Evolutionary conservation across 2,113 vertebrate species (phyloP), one percentile per base, ranked within the genome.

Genomic region (Oryctolagus cuniculus): DNA sequence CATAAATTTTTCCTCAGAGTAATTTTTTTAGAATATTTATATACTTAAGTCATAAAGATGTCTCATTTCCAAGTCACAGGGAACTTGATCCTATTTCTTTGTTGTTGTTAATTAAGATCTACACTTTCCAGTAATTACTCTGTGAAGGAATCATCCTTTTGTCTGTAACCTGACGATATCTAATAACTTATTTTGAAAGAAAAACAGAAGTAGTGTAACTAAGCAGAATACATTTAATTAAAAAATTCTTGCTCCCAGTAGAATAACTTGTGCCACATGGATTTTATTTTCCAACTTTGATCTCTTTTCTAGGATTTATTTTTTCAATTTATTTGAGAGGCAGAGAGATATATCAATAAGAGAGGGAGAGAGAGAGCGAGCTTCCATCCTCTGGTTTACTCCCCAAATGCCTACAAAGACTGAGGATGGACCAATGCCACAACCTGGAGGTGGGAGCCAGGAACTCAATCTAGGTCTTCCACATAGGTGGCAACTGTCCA

Each of bases 231-330:
- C 0, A 66, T 7, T 83, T 69, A 74, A 55, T 78, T 78, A 63
- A 80, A 77, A 90, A 84, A 29, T 74, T 6, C 21, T 75, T 63
- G 44, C 3, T 31, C 55, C 44, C 17, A 79, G n/a, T 70, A 27
- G 64, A 80, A 22, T 13, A 70, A 2, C 19, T 78, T 61, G 31
- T 66, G 0, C 72, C 79, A 58, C 13, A 27, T 63, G 24, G 10
- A 34, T 97, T 79, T 92, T 73, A 49, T 44, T 91, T 67, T 36
- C 1, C 11, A 22, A 5, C 31, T 89, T 89, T 90, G 27, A 88
- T 92, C 5, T 85, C n/a, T 67, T 85, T 69, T 55, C n/a, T 81
- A 66, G 6, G 8, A 58, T 58, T 17, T 58, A 17, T 58, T 58
- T 58, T 58, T 13, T 58, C 55, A 58, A 58, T 58, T 58, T 58